Base-by-base conservation (phyloP, 2,888 invertebrate species). In the Beris morrisii region DNA sequence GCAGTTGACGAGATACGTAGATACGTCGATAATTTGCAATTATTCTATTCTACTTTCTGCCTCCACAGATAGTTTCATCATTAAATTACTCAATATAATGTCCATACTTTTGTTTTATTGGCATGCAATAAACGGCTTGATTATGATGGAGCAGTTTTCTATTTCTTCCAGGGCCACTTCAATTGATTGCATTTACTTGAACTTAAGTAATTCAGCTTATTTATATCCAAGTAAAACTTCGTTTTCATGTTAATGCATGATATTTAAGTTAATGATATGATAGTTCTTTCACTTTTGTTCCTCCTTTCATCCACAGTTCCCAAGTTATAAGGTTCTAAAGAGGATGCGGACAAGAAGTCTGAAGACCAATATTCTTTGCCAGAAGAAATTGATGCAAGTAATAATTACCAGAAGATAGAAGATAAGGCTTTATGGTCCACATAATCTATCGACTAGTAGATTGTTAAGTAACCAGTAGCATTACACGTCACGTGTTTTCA, bases 41-140 rank as follows among this genome's bases (percentile, higher is more conserved):
- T 59, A 50, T 32, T 6, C 28, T 50, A 32, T 48, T 59, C 32
- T 59, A 13, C 31, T 32, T 46, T 31, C 31, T 38, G 5, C 4
- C 5, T 50, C 45, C 15, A 30, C 59, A 59, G 59, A 50, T 15
- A 59, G 32, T 59, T 59, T 59, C 31, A 59, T 59, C 59, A 32
- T 11, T 50, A 59, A 59, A 59, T 59, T 59, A 48, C 50, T 59
- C 32, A 59, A 32, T 3, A 3, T 22, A 22, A 22, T 22, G 22
- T 22, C 22, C 22, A 22, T 32, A 50, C 38, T 32, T 59, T 50
- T 9, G 13, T 9, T 22, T 56, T 54, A n/a, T 12, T 28, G 15
- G 22, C 22, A 22, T 22, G 22, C 22, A 22, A 22, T 22, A 22
- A 22, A 3, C 22, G 22, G 22, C 22, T 38, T 9, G 38, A 38